A percentile compares a stretch with the other conserved stretches of the same genome.
Evolutionary conservation across 2,797 vertebrate species (phyloP).

Genomic region (Loris lydekkerianus): DNA sequence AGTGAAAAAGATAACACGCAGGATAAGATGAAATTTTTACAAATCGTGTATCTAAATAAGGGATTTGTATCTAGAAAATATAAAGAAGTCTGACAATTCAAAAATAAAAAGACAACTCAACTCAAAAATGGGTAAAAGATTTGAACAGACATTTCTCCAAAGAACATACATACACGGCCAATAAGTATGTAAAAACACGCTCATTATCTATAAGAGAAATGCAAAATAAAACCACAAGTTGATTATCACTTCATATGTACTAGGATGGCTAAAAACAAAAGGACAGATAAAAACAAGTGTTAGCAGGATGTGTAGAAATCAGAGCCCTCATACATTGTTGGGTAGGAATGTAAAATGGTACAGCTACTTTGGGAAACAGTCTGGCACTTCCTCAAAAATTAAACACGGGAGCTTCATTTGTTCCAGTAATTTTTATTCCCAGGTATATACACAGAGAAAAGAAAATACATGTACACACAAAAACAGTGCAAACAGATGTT

Average conservation of each 20-base stretch:
- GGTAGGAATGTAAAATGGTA: not conserved
- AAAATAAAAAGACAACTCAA: not conserved
- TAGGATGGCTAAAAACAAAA: not conserved
- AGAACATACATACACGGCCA: not conserved
- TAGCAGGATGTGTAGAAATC: not conserved
- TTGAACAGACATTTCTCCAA: slow-evolving; percentile 2
- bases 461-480: not conserved
- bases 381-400: not conserved
- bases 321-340: not conserved
- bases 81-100: slow-evolving; percentile 11
- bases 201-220: not conserved
- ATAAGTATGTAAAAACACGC: not conserved
- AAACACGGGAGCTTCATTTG: not conserved
- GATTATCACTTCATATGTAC: not conserved
- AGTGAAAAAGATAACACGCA: slow-evolving; percentile 8
- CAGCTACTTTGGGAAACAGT: not conserved
- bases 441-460: not conserved
- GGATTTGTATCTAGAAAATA: not conserved
- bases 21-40: not conserved
- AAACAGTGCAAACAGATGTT: not conserved
- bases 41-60: not conserved
- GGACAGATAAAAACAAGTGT: not conserved
- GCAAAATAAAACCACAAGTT: not conserved
- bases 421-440: not conserved
- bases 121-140: not conserved